Base-by-base conservation (phyloP, 2,888 invertebrate genomes). In the Lordiphosa fenestrarum region DNA sequence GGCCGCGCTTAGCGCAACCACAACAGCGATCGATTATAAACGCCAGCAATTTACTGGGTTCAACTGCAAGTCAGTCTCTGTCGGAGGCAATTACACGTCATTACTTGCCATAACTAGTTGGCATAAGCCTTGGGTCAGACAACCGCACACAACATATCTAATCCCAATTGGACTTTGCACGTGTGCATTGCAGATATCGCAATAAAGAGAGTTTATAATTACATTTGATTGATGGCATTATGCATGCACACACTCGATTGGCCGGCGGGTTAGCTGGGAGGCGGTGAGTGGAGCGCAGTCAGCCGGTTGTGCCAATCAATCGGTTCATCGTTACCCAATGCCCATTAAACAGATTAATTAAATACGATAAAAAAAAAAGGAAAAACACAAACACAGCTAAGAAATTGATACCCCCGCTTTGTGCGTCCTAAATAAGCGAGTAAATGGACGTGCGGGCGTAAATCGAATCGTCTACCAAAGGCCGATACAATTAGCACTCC, bases 341-440 rank as follows among this genome's bases (percentile, higher is more conserved):
- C 75, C 75, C 69, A 73, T 76, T 83, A 75, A 75, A 64, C 61
- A 75, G 80, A 80, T 83, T 83, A 83, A 80, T 77, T 77, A 83
- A 77, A 72, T 72, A 63, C 62, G 83, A 80, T 77, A 75, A 75
- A 78, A 71, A 69, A 57, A 47, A 47, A 56, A 57, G 25, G 5
- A 30, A 53, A 49, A 59, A 53, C 39, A 47, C 60, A 42, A 38
- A 60, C 19, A 60, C 60, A 56, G 55, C 53, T 57, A 25, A 42
- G 71, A 73, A 71, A 68, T 65, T 60, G 61, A 71, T 74, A 60
- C 68, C 41, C 41, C 30, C 47, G 33, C 49, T 30, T 21, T 10
- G 25, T 10, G 19, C 30, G 42, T 15, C 30, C 42, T 30, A 15
- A 44, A 44, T 44, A 42, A 44, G 50, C 44, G 40, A 33, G 25